Percentiles rank a stretch among this genome's conserved stretches.
Conservation (phyloP, 1,140 invertebrate species). For the Nasonia giraulti region DNA sequence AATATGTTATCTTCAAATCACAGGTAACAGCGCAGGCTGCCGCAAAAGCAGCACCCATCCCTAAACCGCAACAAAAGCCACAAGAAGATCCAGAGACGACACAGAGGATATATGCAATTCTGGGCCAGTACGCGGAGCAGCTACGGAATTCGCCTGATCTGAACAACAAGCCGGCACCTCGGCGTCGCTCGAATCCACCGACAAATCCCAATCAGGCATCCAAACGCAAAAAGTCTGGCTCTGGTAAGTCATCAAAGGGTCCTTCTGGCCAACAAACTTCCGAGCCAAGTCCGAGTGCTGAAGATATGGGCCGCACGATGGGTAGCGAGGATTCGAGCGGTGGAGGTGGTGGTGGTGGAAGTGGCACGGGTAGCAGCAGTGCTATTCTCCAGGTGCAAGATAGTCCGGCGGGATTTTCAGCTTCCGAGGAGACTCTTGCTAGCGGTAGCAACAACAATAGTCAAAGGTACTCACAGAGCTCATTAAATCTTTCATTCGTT, state of each 20-base stretch:
- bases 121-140: conserved; percentile 88
- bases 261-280: conserved; percentile 71
- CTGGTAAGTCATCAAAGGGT: conserved; percentile 75
- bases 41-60: conserved; percentile 80
- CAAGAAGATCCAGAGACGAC: conserved; percentile 88
- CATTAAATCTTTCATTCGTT: not conserved
- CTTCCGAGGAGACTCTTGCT: conserved; percentile 65
- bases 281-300: conserved; percentile 78
- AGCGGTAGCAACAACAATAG: conserved; percentile 55
- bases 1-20: conserved; percentile 27
- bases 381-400: conserved; percentile 69
- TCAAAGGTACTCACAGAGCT: conserved; percentile 20
- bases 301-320: conserved; percentile 80
- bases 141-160: conserved; percentile 85
- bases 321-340: conserved; percentile 83
- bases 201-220: conserved; percentile 82
- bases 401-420: conserved; percentile 65
- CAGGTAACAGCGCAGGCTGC: conserved; percentile 73
- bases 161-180: conserved; percentile 87
- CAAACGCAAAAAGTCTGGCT: conserved; percentile 83
- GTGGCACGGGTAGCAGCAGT: conserved; percentile 28
- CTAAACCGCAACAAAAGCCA: conserved; percentile 83
- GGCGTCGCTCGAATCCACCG: conserved; percentile 83
- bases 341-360: conserved; percentile 77
- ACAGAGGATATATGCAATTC: conserved; percentile 86